Base-by-base conservation (phyloP, 2,797 vertebrate genomes). In the Gadopsis marmoratus region DNA sequence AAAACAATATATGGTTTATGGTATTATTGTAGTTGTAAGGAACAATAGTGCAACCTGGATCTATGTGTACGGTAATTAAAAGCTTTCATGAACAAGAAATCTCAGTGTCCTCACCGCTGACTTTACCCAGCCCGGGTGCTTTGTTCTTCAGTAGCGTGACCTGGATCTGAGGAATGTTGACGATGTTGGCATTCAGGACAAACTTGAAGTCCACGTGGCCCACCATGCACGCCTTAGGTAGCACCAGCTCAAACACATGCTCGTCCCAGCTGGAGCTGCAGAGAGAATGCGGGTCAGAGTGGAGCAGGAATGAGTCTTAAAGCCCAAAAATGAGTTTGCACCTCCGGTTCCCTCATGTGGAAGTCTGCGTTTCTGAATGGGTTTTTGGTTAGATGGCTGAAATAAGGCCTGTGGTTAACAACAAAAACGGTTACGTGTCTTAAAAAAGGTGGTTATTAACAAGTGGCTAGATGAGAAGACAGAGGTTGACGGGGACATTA, bases 171-270 rank as follows among this genome's bases (percentile, higher is more conserved):
- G 98, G 98, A 96, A 99, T 98, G 95, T 96, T 99, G 86, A 97
- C 96, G 86, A 98, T 98, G 93, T 97, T 99, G 84, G 97, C 96
- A 77, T 98, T 99, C 91, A 99, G 94, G 93, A 99, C 96, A 82
- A 99, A 99, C 94, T 99, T 99, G 94, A 99, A 99, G 94, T 99
- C 97, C 91, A 99, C 98, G 1, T 99, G 98, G 86, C 98, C 98
- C 86, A 99, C 98, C 98, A 99, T 98, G 94, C 98, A 99, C 81
- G 98, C 97, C 94, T 99, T 99, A n/a, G 98, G 97, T 26, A 99
- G 94, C 86, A 99, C 98, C 85, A 99, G 91, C 91, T 99, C 98
- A 91, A 99, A 98, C 54, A 99, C 97, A 82, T 99, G 98, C 84
- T 99, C 98, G 55, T 99, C 98, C 98, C 98, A 99, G 92, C 98